Percentiles rank a stretch among this genome's conserved stretches.
These are phyloP conservation scores for Micrastur ruficollis DNA, from an alignment of 2,797 vertebrate genomes.

Conservation along the genomic window DNA sequence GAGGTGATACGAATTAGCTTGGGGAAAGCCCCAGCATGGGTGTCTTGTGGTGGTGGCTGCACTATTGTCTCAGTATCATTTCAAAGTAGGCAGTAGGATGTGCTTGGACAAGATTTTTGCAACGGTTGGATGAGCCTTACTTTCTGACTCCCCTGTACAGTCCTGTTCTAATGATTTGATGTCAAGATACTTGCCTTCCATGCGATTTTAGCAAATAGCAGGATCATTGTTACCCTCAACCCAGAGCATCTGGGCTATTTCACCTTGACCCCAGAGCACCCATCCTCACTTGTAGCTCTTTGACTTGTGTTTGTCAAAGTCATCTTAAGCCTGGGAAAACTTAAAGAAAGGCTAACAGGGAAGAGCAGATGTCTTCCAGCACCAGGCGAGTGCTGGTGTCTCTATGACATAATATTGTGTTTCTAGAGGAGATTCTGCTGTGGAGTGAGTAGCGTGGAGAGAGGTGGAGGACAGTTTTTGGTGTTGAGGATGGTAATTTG, in stretches of 20 bases:
- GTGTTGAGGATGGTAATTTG: fast-evolving
- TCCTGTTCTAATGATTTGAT: not conserved
- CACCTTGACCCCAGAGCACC: not conserved
- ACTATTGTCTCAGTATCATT: not conserved
- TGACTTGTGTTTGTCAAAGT: not conserved
- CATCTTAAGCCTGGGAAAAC: not conserved
- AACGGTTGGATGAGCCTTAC: not conserved
- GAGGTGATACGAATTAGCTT: not conserved
- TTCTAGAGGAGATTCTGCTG: not conserved
- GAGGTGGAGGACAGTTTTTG: not conserved
- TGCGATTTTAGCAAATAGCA: not conserved
- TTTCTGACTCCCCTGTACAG: not conserved
- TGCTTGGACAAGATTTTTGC: not conserved
- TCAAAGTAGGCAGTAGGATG: not conserved
- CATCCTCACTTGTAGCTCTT: not conserved
- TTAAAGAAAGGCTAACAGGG: not conserved
- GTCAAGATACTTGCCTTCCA: not conserved
- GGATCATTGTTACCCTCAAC: not conserved
- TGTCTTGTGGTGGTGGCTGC: not conserved
- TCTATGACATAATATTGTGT: not conserved
- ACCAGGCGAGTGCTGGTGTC: not conserved
- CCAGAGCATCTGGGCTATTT: not conserved
- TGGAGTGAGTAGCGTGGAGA: not conserved
- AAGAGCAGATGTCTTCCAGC: not conserved
- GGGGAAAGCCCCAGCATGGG: not conserved